Evolutionary conservation across 2,797 vertebrate genomes (phyloP).

Genomic region (Channallabes apus): DNA sequence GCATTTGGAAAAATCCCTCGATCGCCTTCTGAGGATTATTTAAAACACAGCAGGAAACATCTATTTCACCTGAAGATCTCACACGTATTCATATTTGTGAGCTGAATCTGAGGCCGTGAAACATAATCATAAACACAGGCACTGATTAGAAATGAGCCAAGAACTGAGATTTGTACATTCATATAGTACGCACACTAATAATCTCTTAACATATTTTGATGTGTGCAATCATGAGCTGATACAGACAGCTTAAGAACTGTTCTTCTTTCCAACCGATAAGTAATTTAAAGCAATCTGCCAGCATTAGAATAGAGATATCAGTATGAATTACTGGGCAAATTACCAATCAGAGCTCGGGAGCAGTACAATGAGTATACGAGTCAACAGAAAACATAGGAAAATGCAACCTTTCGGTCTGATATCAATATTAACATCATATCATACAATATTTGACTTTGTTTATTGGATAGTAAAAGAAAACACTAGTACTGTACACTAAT

Average conservation of each 20-base stretch:
- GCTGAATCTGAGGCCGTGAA: constrained; percentile 29
- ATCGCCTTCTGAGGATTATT: not conserved
- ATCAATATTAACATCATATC: not conserved
- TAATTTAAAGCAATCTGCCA: not conserved
- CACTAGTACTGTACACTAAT: not conserved
- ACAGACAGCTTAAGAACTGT: not conserved
- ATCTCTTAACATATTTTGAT: not conserved
- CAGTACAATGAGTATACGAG: not conserved
- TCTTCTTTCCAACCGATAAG: not conserved
- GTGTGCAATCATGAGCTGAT: not conserved
- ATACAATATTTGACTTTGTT: not conserved
- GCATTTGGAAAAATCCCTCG: not conserved
- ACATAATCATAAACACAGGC: constrained; percentile 46
- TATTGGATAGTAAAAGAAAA: not conserved
- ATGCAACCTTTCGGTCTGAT: not conserved
- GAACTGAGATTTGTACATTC: not conserved
- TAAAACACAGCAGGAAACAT: constrained; percentile 31
- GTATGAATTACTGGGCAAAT: not conserved
- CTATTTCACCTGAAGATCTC: constrained; percentile 34
- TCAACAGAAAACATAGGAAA: not conserved
- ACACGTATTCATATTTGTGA: constrained; percentile 31
- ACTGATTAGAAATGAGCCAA: not conserved
- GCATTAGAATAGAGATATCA: not conserved
- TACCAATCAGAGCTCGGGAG: not conserved
- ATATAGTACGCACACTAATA: not conserved